phyloP scores from a whole-genome alignment of 1,140 invertebrate genomes.

The Micrasema longulum region DNA sequence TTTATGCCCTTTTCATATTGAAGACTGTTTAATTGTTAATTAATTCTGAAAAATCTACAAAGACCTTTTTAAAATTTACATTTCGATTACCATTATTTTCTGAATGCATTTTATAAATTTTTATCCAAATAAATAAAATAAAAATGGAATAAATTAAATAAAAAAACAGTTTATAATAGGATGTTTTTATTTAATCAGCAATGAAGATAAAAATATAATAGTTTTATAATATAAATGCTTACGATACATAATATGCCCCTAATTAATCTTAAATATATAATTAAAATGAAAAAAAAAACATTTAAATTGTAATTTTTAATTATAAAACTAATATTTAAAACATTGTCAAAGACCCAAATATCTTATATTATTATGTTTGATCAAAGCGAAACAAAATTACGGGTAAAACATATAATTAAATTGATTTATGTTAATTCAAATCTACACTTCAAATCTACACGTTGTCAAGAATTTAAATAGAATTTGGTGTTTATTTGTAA shows the following conservation, averaged over 20 bases:
- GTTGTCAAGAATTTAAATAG: not conserved
- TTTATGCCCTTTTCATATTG: too few species aligned
- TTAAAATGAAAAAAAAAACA: slow-evolving; percentile 6
- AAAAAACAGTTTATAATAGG: slow-evolving; percentile 35
- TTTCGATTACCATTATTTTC: not conserved
- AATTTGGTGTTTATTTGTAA: not conserved
- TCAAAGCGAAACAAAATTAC: slow-evolving; percentile 5
- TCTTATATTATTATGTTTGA: slow-evolving; percentile 18
- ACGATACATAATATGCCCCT: slow-evolving; percentile 41
- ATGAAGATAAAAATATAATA: slow-evolving; percentile 49
- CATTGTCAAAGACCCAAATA: slow-evolving; percentile 53
- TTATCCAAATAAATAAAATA: not conserved
- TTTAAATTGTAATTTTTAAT: slow-evolving; percentile 14
- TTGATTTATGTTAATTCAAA: not conserved
- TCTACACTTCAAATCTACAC: not conserved
- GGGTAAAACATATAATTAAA: not conserved
- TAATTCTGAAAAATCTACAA: not conserved
- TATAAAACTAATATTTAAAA: too few species aligned
- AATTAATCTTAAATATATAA: slow-evolving; percentile 18
- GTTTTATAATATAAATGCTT: slow-evolving; percentile 30
- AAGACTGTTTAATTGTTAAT: not conserved
- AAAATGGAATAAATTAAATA: not conserved
- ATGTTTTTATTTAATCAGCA: slow-evolving; percentile 46
- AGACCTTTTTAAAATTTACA: not conserved
- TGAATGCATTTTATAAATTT: not conserved